A percentile compares a stretch with the other conserved stretches of the same genome.
Conservation (phyloP, 2,113 vertebrate species). For the Oxyruncus cristatus region DNA sequence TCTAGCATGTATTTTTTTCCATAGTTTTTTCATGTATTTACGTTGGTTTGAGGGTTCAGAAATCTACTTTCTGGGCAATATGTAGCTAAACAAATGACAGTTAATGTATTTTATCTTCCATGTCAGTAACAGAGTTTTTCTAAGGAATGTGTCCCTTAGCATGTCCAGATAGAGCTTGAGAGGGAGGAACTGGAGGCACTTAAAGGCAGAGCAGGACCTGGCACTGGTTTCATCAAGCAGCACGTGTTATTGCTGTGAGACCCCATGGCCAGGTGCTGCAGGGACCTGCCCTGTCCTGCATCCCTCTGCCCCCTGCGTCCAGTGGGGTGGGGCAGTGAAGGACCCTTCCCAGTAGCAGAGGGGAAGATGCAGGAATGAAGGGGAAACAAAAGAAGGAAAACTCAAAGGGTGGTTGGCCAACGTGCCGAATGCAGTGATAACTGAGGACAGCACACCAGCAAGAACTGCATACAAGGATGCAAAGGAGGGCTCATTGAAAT, state of each 20-base stretch:
- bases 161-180: neutral
- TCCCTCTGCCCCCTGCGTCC: fast-evolving
- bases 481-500: neutral
- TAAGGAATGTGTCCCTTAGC: neutral
- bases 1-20: neutral
- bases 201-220: neutral
- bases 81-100: neutral
- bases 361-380: neutral
- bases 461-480: neutral
- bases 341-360: neutral
- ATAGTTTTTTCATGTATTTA: neutral
- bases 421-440: fast-evolving
- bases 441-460: neutral
- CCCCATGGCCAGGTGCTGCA: fast-evolving
- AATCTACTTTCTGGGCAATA: neutral
- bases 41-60: neutral
- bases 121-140: neutral
- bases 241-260: neutral
- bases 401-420: fast-evolving
- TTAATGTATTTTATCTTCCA: neutral
- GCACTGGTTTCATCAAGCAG: neutral
- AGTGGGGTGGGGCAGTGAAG: no score
- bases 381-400: neutral
- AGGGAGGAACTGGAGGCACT: neutral
- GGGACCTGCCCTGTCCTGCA: neutral